Base-by-base conservation (phyloP, 2,113 vertebrate genomes). In the Solea senegalensis region DNA sequence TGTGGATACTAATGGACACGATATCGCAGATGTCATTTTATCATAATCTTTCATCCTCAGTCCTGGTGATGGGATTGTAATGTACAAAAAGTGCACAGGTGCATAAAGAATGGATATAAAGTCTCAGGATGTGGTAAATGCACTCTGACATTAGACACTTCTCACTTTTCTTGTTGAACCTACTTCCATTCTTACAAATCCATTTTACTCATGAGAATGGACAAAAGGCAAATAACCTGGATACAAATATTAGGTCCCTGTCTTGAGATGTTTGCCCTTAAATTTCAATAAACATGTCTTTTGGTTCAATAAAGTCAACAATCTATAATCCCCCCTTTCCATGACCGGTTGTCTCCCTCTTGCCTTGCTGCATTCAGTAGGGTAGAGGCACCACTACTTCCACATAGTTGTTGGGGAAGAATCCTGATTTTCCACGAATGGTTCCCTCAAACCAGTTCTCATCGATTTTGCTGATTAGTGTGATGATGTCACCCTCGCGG, bases 361-460 rank as follows among this genome's bases (percentile, higher is more conserved):
- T 65, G 67, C 28, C 28, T 63, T 27, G 13, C 8, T 57, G 61
- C 11, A 27, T 60, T 91, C 92, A 98, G 87, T 94, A 93, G 16
- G 91, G 85, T 87, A 99, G 93, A 0, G 97, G 95, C 73, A 98
- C 96, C 58, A 97, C 55, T 87, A 99, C 95, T 79, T 98, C 95
- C 82, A 99, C 97, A 13, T 98, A 99, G 95, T 96, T 99, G 91
- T 94, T 94, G 0, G 97, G 98, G 88, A 99, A 99, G 92, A 95
- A 97, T 85, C 98, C 98, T 0, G 95, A 92, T 72, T 92, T 95
- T 83, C 97, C 96, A 0, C 80, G 92, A 79, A 99, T 88, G 86
- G 87, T 92, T 66, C 98, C 98, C 92, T 98, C 96, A 14, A 93
- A 96, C 98, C 98, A 99, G 95, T 99, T 99, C 76, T 98, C 97